Evolutionary conservation across 2,797 vertebrate species (phyloP).

Genomic region (Hirundo rustica): DNA sequence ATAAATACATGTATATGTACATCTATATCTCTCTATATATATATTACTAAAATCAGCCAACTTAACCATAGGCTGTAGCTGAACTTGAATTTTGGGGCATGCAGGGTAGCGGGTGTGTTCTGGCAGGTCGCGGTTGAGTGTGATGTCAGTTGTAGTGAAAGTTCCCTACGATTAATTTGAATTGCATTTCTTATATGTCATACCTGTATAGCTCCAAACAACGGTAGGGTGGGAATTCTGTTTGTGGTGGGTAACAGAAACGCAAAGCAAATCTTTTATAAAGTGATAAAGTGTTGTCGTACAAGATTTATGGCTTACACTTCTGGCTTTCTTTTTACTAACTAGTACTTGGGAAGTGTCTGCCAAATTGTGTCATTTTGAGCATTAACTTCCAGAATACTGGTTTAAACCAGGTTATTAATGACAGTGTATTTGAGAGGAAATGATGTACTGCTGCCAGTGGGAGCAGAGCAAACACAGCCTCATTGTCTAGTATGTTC

Average conservation of each 20-base stretch:
- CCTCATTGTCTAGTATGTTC: conserved; percentile 2
- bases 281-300: neutral
- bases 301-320: neutral
- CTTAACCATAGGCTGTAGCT: neutral
- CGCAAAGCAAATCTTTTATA: neutral
- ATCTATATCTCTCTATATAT: too few species aligned
- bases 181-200: neutral
- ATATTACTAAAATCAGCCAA: neutral
- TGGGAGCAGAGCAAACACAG: neutral
- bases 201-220: neutral
- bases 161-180: neutral
- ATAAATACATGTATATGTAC: too few species aligned
- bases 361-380: neutral
- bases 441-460: neutral
- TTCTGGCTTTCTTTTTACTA: neutral
- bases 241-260: neutral
- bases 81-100: neutral
- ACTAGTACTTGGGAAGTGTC: neutral
- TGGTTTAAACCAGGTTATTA: neutral
- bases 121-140: neutral
- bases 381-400: neutral
- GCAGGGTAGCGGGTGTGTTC: neutral
- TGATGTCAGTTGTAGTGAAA: neutral
- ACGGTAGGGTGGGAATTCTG: neutral
- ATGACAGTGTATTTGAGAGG: conserved; percentile 23